phyloP scores from a whole-genome alignment of 1,140 invertebrate genomes.

The Aphaenogaster rudis region DNA sequence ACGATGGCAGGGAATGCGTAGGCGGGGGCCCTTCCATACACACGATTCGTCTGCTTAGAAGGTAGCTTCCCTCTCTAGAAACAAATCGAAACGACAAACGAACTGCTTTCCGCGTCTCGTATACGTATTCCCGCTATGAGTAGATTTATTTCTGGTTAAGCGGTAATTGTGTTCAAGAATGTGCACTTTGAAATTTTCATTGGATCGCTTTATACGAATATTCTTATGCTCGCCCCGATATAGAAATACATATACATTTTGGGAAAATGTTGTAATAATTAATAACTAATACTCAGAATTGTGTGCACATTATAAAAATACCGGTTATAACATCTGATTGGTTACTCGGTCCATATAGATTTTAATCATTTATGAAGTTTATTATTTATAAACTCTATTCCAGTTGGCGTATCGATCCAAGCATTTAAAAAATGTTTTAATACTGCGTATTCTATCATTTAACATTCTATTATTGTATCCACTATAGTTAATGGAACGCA shows the following conservation, averaged over 20 bases:
- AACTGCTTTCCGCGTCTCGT: constrained; percentile 32
- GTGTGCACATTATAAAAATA: not conserved
- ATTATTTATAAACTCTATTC: not conserved
- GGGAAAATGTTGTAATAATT: not conserved
- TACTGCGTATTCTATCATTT: not conserved
- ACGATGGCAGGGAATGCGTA: constrained; percentile 70
- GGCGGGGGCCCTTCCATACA: constrained; percentile 61
- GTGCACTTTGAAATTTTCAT: constrained; percentile 13
- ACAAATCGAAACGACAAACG: constrained; percentile 73
- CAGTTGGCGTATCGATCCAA: not conserved
- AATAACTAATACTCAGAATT: not conserved
- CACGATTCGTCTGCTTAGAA: constrained; percentile 68
- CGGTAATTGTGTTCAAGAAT: constrained; percentile 7
- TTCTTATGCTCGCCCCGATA: not conserved
- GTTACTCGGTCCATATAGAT: not conserved
- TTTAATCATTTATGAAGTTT: not conserved
- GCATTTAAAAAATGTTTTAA: not conserved
- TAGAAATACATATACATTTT: not conserved
- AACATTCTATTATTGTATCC: not conserved
- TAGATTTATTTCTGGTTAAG: constrained; percentile 25
- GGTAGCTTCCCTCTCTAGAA: constrained; percentile 50
- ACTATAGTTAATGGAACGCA: not conserved
- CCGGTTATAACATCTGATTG: not conserved
- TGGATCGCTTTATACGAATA: not conserved
- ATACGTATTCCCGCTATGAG: not conserved